phyloP scores from a whole-genome alignment of 2,113 vertebrate species.

The Myotis davidii region DNA sequence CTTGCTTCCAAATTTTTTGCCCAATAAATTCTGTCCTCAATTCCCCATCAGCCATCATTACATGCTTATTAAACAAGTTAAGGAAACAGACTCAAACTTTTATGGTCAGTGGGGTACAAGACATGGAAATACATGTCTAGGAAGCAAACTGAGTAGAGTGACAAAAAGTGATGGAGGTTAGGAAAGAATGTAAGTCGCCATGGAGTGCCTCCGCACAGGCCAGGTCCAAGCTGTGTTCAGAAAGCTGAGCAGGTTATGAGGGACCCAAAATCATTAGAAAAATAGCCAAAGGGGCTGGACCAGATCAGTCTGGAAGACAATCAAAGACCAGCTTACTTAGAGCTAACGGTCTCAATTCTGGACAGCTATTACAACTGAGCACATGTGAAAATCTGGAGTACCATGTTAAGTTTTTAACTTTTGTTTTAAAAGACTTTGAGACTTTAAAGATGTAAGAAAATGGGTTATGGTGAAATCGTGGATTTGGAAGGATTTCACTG shows the following conservation, averaged over 20 bases:
- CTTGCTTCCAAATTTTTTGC: constrained; percentile 1
- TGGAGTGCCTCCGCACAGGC: background rate
- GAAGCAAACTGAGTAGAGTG: background rate
- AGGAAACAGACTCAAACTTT: background rate
- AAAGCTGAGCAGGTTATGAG: background rate
- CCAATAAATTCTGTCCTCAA: background rate
- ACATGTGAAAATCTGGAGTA: background rate
- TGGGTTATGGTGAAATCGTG: background rate
- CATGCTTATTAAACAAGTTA: background rate
- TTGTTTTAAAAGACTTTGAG: background rate
- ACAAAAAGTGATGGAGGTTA: background rate
- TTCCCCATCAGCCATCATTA: background rate
- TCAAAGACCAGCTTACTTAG: background rate
- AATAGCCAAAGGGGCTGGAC: background rate
- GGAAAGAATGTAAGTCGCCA: background rate
- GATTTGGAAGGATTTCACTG: background rate
- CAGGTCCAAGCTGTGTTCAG: background rate
- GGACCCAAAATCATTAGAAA: background rate
- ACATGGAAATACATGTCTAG: background rate
- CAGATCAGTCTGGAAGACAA: background rate
- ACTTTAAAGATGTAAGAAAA: background rate
- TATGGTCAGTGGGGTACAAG: background rate
- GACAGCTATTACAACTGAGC: background rate
- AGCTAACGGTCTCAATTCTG: background rate
- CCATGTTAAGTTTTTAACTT: background rate